Evolutionary conservation across 2,888 invertebrate genomes (phyloP), one percentile per base, ranked within the genome.

Genomic region (Conistra vaccinii): DNA sequence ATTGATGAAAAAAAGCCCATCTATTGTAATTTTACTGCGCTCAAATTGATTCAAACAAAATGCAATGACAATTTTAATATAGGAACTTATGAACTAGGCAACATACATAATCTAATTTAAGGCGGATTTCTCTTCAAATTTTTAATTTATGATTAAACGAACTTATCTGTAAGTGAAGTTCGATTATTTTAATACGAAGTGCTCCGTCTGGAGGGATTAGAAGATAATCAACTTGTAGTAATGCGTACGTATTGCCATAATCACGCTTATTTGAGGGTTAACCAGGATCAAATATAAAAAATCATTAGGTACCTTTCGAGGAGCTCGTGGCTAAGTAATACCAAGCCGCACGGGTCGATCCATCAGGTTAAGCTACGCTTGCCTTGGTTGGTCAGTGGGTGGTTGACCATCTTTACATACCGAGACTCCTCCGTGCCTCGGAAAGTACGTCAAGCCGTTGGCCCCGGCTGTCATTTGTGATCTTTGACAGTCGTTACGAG

Each of bases 111-210:
- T 71, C 61, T 62, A 69, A 23, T 35, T 32, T 63, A 78, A 84
- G 84, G 84, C 84, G 84, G 84, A 84, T 60, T 73, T 76, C 29
- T 80, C 32, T 58, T 42, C 61, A 69, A 53, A 74, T 35, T 29
- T 45, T 45, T 20, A 45, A 68, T n/a, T 63, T 12, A 48, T 39
- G 5, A 45, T 48, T 66, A 48, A 48, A 57, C 29, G 14, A 57
- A 48, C 57, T 42, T n/a, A 55, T 26, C 26, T 12, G 17, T n/a
- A 17, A n/a, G 12, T 29, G 26, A 53, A 39, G 51, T 70, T 70
- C n/a, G 10, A 26, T 48, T 45, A 65, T 23, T 63, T 10, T 62
- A 48, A 39, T 51, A 70, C 6, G 17, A 17, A 67, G 29, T 53
- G 17, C 23, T 53, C n/a, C 23, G 17, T 29, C 70, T 1, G 20